phyloP scores from a whole-genome alignment of 2,797 vertebrate genomes.

The Sebastes reedi region DNA sequence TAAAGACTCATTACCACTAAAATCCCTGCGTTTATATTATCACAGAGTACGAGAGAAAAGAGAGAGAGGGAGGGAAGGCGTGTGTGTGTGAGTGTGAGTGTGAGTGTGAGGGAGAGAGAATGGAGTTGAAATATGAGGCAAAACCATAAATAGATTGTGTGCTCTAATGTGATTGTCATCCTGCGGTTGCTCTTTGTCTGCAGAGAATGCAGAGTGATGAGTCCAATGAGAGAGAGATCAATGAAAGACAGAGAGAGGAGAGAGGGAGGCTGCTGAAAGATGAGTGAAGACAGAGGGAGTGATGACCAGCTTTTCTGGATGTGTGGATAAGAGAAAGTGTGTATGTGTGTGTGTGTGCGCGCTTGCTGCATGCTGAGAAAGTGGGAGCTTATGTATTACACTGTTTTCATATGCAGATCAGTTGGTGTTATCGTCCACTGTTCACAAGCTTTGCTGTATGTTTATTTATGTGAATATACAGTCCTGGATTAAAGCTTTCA shows the following conservation, averaged over 20 bases:
- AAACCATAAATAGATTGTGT: constrained; percentile 82
- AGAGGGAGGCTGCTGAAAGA: constrained; percentile 54
- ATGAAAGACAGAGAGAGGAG: constrained; percentile 63
- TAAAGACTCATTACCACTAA: constrained; percentile 83
- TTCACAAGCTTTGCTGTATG: constrained; percentile 45
- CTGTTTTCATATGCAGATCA: constrained; percentile 72
- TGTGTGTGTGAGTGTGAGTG: neutral
- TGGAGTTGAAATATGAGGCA: constrained; percentile 78
- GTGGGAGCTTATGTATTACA: constrained; percentile 53
- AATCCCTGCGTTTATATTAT: constrained; percentile 77
- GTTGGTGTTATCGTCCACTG: constrained; percentile 55
- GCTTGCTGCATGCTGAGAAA: constrained; percentile 37
- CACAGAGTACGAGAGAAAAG: constrained; percentile 35
- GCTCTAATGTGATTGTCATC: constrained; percentile 83
- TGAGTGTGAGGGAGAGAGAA: constrained; percentile 25
- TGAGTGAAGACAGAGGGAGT: constrained; percentile 67
- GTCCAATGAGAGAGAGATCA: constrained; percentile 77
- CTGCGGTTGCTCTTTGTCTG: constrained; percentile 80
- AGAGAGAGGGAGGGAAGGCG: constrained; percentile 4
- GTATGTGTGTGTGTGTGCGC: constrained; percentile 8
- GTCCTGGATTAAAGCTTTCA: constrained; percentile 38
- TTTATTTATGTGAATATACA: constrained; percentile 59
- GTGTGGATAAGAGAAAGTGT: constrained; percentile 38
- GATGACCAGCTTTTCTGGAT: constrained; percentile 62
- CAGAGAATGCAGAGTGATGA: constrained; percentile 79